A percentile compares a stretch with the other conserved stretches of the same genome.
Evolutionary conservation across 2,888 invertebrate genomes (phyloP).

Genomic region (Frankliniella intonsa): DNA sequence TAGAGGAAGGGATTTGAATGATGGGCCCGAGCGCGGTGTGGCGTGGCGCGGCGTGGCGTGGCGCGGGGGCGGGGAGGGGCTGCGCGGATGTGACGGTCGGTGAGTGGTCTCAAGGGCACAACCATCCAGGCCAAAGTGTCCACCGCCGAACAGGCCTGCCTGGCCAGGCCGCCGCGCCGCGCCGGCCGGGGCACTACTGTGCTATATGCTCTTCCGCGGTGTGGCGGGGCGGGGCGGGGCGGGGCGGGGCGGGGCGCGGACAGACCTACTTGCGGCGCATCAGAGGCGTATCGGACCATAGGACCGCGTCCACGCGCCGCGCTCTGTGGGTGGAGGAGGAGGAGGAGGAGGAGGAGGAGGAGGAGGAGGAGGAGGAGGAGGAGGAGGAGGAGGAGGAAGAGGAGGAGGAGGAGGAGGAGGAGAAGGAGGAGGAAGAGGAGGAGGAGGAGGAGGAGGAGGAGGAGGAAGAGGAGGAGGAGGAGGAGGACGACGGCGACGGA

Average conservation of each 20-base stretch:
- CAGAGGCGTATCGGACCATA: conserved; percentile 7
- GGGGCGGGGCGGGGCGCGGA: neutral
- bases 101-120: conserved; percentile 23
- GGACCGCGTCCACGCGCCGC: neutral
- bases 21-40: neutral
- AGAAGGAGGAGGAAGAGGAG: neutral
- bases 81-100: conserved; percentile 7
- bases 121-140: conserved; percentile 15
- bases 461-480: neutral
- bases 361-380: neutral
- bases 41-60: neutral
- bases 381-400: neutral
- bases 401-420: neutral
- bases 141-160: neutral
- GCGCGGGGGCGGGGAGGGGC: neutral
- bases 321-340: neutral
- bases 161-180: neutral
- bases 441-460: conserved; percentile 6
- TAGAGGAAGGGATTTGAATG: neutral
- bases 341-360: neutral
- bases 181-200: neutral
- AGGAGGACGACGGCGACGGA: neutral
- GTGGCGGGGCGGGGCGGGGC: neutral
- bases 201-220: neutral
- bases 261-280: neutral